A percentile compares a stretch with the other conserved stretches of the same genome.
Conservation (phyloP, 2,888 invertebrate species). For the Cactoblastis cactorum region DNA sequence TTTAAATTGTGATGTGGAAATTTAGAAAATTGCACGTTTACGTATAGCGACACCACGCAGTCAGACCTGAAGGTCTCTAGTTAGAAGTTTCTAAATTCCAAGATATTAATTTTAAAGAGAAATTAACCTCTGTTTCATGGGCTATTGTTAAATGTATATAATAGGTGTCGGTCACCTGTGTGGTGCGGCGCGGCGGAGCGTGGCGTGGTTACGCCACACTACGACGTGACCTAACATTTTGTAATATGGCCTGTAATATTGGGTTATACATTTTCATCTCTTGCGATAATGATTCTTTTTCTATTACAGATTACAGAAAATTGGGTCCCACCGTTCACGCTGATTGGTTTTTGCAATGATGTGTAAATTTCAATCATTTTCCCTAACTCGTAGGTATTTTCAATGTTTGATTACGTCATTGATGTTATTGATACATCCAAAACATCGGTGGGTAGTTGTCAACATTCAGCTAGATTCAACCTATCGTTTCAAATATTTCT, state of each 20-base stretch:
- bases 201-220: conserved; percentile 37
- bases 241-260: conserved; percentile 29
- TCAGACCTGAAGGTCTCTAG: neutral
- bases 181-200: conserved; percentile 27
- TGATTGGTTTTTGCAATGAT: conserved; percentile 33
- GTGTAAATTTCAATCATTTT: conserved; percentile 41
- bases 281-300: conserved; percentile 24
- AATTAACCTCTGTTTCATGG: conserved; percentile 29
- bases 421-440: neutral
- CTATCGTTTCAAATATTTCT: neutral
- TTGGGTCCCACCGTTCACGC: conserved; percentile 33
- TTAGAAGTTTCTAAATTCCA: conserved; percentile 29
- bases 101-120: conserved; percentile 34
- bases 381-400: conserved; percentile 19
- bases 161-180: conserved; percentile 24
- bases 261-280: conserved; percentile 29
- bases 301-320: conserved; percentile 25
- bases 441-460: neutral
- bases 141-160: conserved; percentile 29
- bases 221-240: conserved; percentile 45
- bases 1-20: neutral
- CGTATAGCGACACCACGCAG: neutral
- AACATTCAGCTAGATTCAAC: neutral
- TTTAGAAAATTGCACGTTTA: neutral
- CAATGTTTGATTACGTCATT: too few species aligned